A percentile compares a stretch with the other conserved stretches of the same genome.
These are phyloP conservation scores for Montipora capricornis DNA, from an alignment of 64 coral and sea anemone genomes.

Conservation along the genomic window DNA sequence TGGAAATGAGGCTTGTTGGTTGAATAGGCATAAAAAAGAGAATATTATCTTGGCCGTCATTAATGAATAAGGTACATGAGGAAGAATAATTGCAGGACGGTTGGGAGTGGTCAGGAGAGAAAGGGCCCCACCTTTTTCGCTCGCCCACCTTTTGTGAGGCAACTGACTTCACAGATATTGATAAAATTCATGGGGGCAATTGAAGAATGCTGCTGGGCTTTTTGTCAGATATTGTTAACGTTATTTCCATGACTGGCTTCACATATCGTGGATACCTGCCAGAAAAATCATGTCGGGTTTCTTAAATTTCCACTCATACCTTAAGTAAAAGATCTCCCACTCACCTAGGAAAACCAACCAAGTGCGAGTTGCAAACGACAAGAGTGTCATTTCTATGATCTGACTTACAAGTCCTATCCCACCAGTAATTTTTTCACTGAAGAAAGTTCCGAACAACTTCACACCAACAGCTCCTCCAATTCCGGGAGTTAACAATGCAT, in stretches of 20 bases:
- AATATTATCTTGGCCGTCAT: too few relatives aligned
- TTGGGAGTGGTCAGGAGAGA: too few relatives aligned
- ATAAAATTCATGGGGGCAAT: too few relatives aligned
- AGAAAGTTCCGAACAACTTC: constrained; percentile 59
- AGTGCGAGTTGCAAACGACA: constrained; percentile 47
- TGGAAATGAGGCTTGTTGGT: too few relatives aligned
- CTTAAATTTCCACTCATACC: background rate
- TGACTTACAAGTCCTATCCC: constrained; percentile 52
- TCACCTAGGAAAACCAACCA: constrained; percentile 67
- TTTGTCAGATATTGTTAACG: background rate
- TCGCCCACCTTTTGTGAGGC: too few relatives aligned
- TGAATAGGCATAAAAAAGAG: too few relatives aligned
- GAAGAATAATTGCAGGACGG: too few relatives aligned
- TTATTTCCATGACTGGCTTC: background rate
- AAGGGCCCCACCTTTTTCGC: too few relatives aligned
- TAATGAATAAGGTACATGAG: too few relatives aligned
- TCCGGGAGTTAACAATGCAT: constrained; percentile 54
- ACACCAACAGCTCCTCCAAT: constrained; percentile 78
- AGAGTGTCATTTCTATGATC: constrained; percentile 20
- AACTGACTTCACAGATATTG: too few relatives aligned
- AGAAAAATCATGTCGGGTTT: background rate
- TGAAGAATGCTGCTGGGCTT: background rate
- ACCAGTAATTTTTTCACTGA: constrained; percentile 53
- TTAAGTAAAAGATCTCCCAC: background rate
- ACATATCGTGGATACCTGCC: too few relatives aligned